Conservation (phyloP, 1,140 invertebrate genomes). For the Batillaria attramentaria region DNA sequence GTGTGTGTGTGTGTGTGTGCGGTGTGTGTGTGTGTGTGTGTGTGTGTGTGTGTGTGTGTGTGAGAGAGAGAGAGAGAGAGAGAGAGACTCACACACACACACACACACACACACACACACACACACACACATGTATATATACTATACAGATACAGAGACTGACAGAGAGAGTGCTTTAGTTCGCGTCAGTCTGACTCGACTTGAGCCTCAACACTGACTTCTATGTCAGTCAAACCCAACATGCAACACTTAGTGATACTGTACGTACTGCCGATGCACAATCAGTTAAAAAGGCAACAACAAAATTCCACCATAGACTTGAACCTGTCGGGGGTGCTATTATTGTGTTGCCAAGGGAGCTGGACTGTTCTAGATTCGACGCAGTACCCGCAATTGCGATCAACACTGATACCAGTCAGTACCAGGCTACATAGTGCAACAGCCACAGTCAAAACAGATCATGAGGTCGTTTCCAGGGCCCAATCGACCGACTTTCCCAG, state of each 20-base stretch:
- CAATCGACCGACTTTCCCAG: too few relatives aligned
- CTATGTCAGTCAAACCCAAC: background rate
- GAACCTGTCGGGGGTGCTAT: background rate
- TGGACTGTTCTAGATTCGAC: too few relatives aligned
- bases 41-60: background rate
- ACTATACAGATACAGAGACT: constrained; percentile 7
- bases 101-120: background rate
- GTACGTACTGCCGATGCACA: background rate
- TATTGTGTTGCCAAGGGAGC: too few relatives aligned
- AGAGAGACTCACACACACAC: background rate
- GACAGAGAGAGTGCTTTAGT: background rate
- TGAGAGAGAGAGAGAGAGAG: background rate
- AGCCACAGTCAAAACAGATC: too few relatives aligned
- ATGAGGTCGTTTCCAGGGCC: too few relatives aligned
- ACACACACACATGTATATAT: background rate
- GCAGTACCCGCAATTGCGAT: too few relatives aligned
- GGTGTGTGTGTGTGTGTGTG: too few relatives aligned
- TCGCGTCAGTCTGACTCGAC: background rate
- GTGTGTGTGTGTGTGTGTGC: background rate
- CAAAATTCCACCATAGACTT: background rate
- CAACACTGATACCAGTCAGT: too few relatives aligned
- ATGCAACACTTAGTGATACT: background rate
- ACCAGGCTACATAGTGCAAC: too few relatives aligned
- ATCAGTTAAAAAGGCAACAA: constrained; percentile 20
- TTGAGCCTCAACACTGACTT: background rate